Evolutionary conservation across 2,888 invertebrate genomes (phyloP), one percentile per base, ranked within the genome.

Genomic region (Thyatira batis): DNA sequence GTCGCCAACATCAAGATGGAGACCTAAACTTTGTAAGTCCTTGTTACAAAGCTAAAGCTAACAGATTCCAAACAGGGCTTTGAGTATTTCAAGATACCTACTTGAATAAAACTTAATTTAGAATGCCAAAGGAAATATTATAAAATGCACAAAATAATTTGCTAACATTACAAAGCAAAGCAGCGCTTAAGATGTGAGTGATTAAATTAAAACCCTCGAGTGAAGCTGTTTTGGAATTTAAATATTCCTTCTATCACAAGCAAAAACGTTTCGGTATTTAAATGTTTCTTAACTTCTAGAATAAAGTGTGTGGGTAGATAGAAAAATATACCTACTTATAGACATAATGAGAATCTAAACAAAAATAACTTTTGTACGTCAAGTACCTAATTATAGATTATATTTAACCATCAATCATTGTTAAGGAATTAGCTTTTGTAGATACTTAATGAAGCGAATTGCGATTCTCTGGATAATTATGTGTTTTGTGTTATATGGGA

Each of bases 1-100:
- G 51, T 59, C 60, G 27, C 59, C 45, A 45, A 57, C 57, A 60
- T 71, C 61, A 65, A 63, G 57, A 61, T 58, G 51, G 56, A 52
- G 51, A 51, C 58, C 54, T 39, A 55, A 64, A 62, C 65, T 64
- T 60, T 33, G 27, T 50, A 59, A 59, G 54, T 60, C 56, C 52
- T 60, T 60, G 46, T 59, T 51, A 53, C 57, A 51, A 50, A 57
- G 50, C 49, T 49, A 20, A 48, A 28, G 27, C 9, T 20, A 48
- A 21, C 48, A 27, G 28, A 48, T 48, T 10, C 48, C 11, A 48
- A 8, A 23, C 13, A 25, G 45, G 8, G 13, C 45, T 20, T 48
- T 27, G 9, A 10, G 46, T 27, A 27, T 17, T 27, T 20, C 9
- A 20, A 20, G 48, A 13, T 20, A 45, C 11, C 11, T 25, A 45